These are phyloP conservation scores for Saturnia japonica DNA, from an alignment of 2,888 invertebrate species.

Conservation along the genomic window DNA sequence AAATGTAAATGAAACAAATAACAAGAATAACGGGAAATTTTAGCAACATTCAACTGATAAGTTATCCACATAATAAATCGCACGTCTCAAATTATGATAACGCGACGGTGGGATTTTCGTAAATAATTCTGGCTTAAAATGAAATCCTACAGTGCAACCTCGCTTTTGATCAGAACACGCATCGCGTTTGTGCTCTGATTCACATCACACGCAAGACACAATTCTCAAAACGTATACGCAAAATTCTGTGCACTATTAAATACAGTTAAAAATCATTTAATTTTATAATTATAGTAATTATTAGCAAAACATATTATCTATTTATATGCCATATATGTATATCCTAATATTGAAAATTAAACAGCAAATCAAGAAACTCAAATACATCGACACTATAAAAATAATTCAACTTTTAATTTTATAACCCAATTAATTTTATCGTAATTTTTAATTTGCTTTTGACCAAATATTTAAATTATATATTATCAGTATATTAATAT, in stretches of 20 bases:
- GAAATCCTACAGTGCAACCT: neutral
- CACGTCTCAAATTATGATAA: neutral
- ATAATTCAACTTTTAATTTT: too few relatives aligned
- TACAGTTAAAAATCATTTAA: neutral
- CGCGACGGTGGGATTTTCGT: neutral
- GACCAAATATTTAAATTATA: too few relatives aligned
- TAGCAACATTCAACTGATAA: neutral
- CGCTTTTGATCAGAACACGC: neutral
- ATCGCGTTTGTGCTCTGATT: constrained; percentile 29
- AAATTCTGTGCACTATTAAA: neutral
- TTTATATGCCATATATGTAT: too few relatives aligned
- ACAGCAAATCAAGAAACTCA: neutral
- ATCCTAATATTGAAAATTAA: neutral
- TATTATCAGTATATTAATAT: neutral
- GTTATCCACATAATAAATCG: neutral
- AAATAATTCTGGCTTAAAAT: neutral
- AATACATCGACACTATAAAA: too few relatives aligned
- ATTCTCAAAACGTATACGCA: too few relatives aligned
- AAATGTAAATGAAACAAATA: neutral
- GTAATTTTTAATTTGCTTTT: neutral
- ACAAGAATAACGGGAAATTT: neutral
- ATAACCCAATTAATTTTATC: neutral
- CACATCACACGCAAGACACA: constrained; percentile 24
- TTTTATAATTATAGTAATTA: neutral
- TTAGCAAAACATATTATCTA: neutral